A percentile compares a stretch with the other conserved stretches of the same genome.
Conservation (phyloP, 2,888 invertebrate genomes). For the Laspeyria flexula region DNA sequence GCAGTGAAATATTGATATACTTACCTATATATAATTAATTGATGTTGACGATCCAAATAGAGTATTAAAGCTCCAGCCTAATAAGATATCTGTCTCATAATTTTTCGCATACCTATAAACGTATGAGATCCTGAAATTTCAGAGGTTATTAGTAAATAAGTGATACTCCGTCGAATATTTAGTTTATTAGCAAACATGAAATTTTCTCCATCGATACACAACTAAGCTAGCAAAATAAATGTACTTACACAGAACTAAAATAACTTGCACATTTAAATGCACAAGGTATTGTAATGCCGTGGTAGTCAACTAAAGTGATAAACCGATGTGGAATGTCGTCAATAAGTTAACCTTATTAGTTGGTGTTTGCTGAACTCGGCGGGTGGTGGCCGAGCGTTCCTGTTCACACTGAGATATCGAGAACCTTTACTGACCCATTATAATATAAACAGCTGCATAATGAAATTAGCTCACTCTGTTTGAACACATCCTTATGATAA, state of each 20-base stretch:
- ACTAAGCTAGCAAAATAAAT: background rate
- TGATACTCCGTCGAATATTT: too few species aligned
- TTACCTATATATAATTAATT: too few species aligned
- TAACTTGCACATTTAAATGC: conserved; percentile 33
- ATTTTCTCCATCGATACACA: background rate
- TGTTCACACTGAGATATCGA: conserved; percentile 52
- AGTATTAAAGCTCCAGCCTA: too few species aligned
- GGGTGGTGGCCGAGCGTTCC: conserved; percentile 52
- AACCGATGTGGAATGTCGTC: conserved; percentile 66
- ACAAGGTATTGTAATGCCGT: conserved; percentile 32
- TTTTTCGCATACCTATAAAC: too few species aligned
- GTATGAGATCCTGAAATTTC: too few species aligned
- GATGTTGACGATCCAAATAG: too few species aligned
- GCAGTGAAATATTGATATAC: too few species aligned
- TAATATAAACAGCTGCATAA: conserved; percentile 42
- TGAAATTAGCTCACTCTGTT: conserved; percentile 42
- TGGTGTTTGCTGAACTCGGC: conserved; percentile 57
- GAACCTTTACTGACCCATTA: conserved; percentile 42
- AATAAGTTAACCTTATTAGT: conserved; percentile 77
- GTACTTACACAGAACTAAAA: conserved; percentile 17
- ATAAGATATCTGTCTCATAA: too few species aligned
- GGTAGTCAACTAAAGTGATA: conserved; percentile 62
- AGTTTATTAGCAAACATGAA: too few species aligned
- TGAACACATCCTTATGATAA: conserved; percentile 47
- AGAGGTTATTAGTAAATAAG: too few species aligned